These are phyloP conservation scores for Neoniphon sammara DNA, from an alignment of 2,797 vertebrate genomes.

Conservation along the genomic window DNA sequence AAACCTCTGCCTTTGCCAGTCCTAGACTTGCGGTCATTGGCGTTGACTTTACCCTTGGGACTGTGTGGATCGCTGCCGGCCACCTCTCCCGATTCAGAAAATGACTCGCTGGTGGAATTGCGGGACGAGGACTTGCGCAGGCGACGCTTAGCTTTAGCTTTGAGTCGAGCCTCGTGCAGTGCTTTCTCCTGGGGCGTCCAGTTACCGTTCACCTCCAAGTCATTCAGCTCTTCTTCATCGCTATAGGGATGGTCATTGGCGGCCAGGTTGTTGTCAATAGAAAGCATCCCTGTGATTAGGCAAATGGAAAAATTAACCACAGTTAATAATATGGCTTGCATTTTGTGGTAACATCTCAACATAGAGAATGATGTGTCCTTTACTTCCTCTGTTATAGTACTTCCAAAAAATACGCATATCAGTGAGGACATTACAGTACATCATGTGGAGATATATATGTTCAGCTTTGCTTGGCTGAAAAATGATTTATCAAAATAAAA, in stretches of 20 bases:
- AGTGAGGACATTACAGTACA: not conserved
- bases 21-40: constrained; percentile 86
- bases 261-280: constrained; percentile 36
- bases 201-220: constrained; percentile 80
- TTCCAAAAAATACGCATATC: not conserved
- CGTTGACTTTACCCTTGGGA: constrained; percentile 81
- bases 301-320: not conserved
- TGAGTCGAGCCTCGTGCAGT: constrained; percentile 87
- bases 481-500: too few species aligned
- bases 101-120: constrained; percentile 85
- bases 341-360: not conserved
- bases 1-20: constrained; percentile 89
- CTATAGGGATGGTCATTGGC: constrained; percentile 62
- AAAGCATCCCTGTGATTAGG: constrained; percentile 69
- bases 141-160: constrained; percentile 88
- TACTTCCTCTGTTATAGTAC: not conserved
- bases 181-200: constrained; percentile 91
- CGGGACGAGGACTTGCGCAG: constrained; percentile 86
- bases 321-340: not conserved
- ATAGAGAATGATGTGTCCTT: not conserved
- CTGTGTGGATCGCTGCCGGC: constrained; percentile 79
- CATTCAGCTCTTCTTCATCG: constrained; percentile 79
- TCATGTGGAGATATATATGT: too few species aligned
- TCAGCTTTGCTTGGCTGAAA: too few species aligned
- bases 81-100: constrained; percentile 81